Evolutionary conservation across 2,113 vertebrate genomes (phyloP).

Genomic region (Lynx canadensis): DNA sequence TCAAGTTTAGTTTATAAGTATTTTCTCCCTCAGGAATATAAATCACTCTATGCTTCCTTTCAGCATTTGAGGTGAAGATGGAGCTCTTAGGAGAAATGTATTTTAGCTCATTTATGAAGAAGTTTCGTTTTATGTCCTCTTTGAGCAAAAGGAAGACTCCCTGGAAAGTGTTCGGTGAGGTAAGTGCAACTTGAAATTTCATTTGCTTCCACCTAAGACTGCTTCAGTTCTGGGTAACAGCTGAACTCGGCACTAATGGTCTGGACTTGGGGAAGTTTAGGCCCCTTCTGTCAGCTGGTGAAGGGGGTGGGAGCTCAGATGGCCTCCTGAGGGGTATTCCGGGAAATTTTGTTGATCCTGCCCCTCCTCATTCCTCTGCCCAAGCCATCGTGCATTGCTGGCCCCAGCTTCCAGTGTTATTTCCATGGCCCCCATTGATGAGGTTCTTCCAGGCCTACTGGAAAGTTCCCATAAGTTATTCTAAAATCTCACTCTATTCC

Average conservation of each 20-base stretch:
- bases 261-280: neutral
- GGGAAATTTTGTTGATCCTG: neutral
- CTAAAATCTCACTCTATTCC: neutral
- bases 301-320: neutral
- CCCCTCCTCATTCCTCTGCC: neutral
- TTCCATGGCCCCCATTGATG: neutral
- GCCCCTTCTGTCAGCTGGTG: neutral
- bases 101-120: slow-evolving; percentile 14
- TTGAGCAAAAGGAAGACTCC: slow-evolving; percentile 14
- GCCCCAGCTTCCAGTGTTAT: no score
- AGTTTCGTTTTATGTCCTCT: neutral
- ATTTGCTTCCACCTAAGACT: neutral
- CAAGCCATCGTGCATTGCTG: neutral
- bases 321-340: neutral
- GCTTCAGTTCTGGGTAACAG: neutral
- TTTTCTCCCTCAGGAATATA: neutral
- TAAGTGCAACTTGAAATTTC: slow-evolving; percentile 7
- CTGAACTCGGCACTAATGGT: neutral
- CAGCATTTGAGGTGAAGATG: neutral
- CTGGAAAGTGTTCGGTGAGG: neutral
- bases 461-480: neutral
- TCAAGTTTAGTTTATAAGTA: neutral
- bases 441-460: neutral
- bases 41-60: neutral
- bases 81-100: slow-evolving; percentile 9